Percentiles rank a stretch among this genome's conserved stretches.
Conservation (phyloP, 1,140 invertebrate species). For the Lordiphosa mommai region DNA sequence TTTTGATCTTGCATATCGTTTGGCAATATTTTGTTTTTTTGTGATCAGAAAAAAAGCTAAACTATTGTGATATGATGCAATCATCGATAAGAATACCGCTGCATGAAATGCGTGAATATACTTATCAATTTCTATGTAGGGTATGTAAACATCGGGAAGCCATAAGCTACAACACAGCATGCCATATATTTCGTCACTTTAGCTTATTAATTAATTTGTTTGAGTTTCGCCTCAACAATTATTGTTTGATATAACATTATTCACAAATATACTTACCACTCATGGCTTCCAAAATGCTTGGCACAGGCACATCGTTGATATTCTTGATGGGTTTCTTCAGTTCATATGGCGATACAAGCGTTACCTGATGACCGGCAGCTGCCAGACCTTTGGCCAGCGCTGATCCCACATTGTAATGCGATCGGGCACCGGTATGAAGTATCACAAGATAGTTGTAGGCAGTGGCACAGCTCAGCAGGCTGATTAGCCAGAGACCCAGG, state of each 20-base stretch:
- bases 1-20: no score
- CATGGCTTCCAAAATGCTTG: constrained; percentile 27
- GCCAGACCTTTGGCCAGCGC: constrained; percentile 81
- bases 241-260: not conserved
- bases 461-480: constrained; percentile 44
- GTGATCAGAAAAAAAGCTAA: no score
- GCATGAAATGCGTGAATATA: no score
- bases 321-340: constrained; percentile 80
- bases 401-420: constrained; percentile 82
- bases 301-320: constrained; percentile 80
- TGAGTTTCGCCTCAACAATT: not conserved
- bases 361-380: constrained; percentile 82
- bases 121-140: no score
- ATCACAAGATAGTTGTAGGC: constrained; percentile 78
- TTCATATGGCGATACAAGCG: constrained; percentile 81
- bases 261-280: constrained; percentile 36
- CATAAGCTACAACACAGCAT: no score
- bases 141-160: no score
- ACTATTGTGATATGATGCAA: no score
- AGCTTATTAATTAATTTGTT: no score
- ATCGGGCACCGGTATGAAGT: constrained; percentile 80
- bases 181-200: no score
- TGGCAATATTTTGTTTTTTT: no score
- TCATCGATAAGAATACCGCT: no score
- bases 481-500: constrained; percentile 22